Conservation (phyloP, 2,113 vertebrate species). For the Podocnemis expansa region DNA sequence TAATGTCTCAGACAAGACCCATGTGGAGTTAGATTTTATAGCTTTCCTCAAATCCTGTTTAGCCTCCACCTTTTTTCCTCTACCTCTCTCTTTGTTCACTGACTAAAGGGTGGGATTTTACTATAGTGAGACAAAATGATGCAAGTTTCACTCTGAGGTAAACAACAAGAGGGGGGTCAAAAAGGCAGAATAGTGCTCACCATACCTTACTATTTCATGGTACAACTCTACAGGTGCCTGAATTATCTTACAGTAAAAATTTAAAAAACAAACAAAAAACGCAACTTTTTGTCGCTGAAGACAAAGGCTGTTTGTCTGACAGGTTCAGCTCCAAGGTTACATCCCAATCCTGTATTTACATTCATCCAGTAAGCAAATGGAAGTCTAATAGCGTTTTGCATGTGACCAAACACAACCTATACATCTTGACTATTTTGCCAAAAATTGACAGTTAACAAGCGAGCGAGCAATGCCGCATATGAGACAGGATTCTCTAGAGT, state of each 20-base stretch:
- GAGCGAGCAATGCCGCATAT: background rate
- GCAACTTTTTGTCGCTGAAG: background rate
- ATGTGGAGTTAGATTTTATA: accelerated
- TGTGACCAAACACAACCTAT: accelerated
- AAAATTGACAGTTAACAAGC: background rate
- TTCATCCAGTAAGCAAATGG: constrained; percentile 22
- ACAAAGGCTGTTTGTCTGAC: background rate
- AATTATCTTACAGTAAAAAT: background rate
- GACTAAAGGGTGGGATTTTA: background rate
- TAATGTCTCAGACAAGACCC: background rate
- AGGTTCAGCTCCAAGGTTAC: background rate
- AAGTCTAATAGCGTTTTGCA: background rate
- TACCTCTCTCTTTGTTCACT: background rate
- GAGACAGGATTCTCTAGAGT: background rate
- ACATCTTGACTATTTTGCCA: background rate
- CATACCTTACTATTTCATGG: accelerated
- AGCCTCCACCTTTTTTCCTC: background rate
- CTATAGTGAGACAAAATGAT: background rate
- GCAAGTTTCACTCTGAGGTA: accelerated
- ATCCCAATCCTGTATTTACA: background rate
- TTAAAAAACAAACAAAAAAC: background rate
- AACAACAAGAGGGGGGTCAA: background rate
- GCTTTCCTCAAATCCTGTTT: background rate
- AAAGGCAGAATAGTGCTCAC: background rate
- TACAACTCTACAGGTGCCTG: background rate